These are phyloP conservation scores for Menidia menidia DNA, from an alignment of 2,797 vertebrate species.

Conservation along the genomic window DNA sequence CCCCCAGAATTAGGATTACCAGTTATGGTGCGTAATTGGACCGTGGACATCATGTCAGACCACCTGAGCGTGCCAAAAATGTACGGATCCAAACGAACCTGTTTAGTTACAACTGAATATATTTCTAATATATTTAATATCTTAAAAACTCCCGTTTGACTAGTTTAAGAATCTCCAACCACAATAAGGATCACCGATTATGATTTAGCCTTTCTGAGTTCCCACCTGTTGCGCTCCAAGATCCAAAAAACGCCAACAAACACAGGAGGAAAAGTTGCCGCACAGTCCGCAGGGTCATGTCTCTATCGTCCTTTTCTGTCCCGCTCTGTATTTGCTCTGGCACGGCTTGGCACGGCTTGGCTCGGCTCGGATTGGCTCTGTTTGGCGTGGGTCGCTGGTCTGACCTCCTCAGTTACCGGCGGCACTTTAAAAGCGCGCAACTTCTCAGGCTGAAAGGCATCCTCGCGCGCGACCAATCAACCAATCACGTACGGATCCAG, in stretches of 20 bases:
- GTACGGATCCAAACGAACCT: no score
- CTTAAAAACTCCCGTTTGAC: no score
- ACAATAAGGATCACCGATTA: no score
- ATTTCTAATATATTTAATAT: no score
- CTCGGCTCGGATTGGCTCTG: background rate
- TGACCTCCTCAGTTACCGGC: background rate
- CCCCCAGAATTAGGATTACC: no score
- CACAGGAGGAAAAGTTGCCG: slow-evolving; percentile 64
- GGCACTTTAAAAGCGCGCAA: slow-evolving; percentile 59
- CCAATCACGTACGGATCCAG: slow-evolving; percentile 48
- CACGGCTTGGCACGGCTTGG: background rate
- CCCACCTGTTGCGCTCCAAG: slow-evolving; percentile 70
- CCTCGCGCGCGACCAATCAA: slow-evolving; percentile 66
- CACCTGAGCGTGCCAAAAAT: no score
- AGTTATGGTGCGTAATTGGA: no score
- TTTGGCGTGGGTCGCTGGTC: slow-evolving; percentile 4
- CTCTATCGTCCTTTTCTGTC: slow-evolving; percentile 7
- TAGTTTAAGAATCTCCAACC: no score
- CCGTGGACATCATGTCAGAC: no score
- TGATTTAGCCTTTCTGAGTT: background rate
- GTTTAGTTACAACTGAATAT: no score
- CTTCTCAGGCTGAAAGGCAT: slow-evolving; percentile 38
- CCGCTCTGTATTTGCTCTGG: background rate
- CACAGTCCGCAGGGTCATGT: slow-evolving; percentile 50
- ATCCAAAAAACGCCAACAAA: slow-evolving; percentile 60